Evolutionary conservation across 1,140 invertebrate species (phyloP), one percentile per base, ranked within the genome.

Genomic region (Drosophila nikananu): DNA sequence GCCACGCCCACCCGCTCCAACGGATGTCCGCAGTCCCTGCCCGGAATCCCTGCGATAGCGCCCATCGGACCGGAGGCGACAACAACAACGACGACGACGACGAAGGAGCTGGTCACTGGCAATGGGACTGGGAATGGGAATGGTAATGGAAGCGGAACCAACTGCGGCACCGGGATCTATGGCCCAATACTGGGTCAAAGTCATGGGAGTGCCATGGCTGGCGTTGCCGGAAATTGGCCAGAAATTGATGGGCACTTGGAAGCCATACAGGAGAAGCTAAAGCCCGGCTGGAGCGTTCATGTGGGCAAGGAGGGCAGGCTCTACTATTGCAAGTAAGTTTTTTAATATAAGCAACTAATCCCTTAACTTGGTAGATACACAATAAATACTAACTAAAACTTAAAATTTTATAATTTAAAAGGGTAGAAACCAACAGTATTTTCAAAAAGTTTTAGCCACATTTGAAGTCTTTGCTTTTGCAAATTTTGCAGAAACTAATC

Each of bases 261-360:
- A 73, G 93, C 91, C 61, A 82, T 95, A 37, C 94, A 94, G 70
- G 92, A 93, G 19, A 94, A 93, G 66, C 91, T 95, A 32, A 95
- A 95, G 80, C 93, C 94, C 62, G 96, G 96, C 80, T 97, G 96
- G 95, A 96, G 95, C 7, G 95, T 95, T 8, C 96, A 96, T 90
- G 94, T 94, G n/a, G 95, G 95, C 79, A 95, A 95, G 76, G 96
- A 96, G 83, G 96, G 96, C 55, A 93, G 96, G 66, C 94, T 96
- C 54, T 97, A 96, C 93, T 97, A 97, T 94, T 96, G 96, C 96
- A 96, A 97, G 96, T 97, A 93, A 95, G 96, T 95, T 13, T 35
- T 37, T 49, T 49, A n/a, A 25, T 32, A 19, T 17, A 27, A 30
- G 23, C 3, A 30, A 39, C 21, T 23, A 42, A 25, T 23, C 12